Percentiles rank a stretch among this genome's conserved stretches.
Evolutionary conservation across 2,797 vertebrate genomes (phyloP).

Genomic region (Cephalopachus bancanus): DNA sequence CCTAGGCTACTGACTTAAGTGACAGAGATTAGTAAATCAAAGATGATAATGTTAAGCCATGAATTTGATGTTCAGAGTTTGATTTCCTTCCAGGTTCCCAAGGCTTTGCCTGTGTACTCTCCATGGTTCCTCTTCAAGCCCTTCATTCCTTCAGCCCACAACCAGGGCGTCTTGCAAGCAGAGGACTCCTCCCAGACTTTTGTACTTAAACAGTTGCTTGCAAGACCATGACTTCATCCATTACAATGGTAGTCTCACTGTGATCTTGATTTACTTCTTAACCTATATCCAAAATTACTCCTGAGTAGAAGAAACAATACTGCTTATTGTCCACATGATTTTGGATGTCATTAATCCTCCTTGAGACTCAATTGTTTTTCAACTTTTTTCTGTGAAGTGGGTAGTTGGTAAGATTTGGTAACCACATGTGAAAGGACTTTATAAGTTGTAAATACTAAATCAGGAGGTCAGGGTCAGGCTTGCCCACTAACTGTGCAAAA

Average conservation of each 20-base stretch:
- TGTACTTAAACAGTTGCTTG: no score
- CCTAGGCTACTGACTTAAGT: not conserved
- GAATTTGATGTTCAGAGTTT: not conserved
- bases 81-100: not conserved
- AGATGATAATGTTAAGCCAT: not conserved
- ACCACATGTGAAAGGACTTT: not conserved
- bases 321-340: not conserved
- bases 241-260: no score
- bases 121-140: not conserved
- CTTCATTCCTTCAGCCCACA: not conserved
- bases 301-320: not conserved
- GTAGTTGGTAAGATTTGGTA: not conserved
- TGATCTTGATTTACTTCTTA: not conserved
- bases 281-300: not conserved
- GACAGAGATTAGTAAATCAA: not conserved
- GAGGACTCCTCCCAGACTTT: not conserved
- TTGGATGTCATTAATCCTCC: not conserved
- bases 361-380: not conserved
- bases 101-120: not conserved
- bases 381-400: not conserved
- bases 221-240: not conserved
- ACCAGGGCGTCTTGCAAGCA: not conserved
- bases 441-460: not conserved
- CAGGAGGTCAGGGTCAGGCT: not conserved
- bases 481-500: not conserved